Evolutionary conservation across 2,888 invertebrate genomes (phyloP), one percentile per base, ranked within the genome.

Genomic region (Athripsodes cinereus): DNA sequence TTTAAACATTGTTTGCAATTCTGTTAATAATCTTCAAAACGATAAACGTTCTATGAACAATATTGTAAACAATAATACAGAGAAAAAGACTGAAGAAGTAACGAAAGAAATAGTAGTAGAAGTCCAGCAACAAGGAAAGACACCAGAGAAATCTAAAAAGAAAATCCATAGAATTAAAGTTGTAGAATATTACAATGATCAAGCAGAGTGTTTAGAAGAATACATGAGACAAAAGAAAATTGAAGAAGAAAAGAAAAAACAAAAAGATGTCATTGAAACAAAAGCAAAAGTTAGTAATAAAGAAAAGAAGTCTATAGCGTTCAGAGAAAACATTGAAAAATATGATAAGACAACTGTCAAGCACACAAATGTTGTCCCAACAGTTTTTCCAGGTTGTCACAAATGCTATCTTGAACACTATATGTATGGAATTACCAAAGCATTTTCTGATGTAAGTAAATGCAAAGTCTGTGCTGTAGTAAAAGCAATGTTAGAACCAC

Each of bases 131-230:
- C 54, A 8, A 26, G 22, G 40, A 8, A 50, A 54, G 10, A 16
- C 31, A 13, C 2, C 22, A 5, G 52, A 46, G 1, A 58, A 62
- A 46, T 26, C 53, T 2, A 58, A 48, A 49, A 40, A 61, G 21
- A 63, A 61, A 61, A 59, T 63, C 5, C 63, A 63, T 26, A 53
- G 63, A 53, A 59, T 63, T 11, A 58, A 58, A 58, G 63, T 63
- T 5, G 74, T 81, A 26, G 84, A 84, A 69, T 84, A 83, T 65
- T 84, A 83, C 69, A 84, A 84, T 69, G 85, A 82, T 64, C 81
- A 83, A 69, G 81, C 79, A 53, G 82, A 83, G 64, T 83, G 83
- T 64, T 70, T 83, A 51, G 80, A 82, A 67, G 79, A 81, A 64
- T 72, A 69, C 59, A 76, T 76, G 63, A 68, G 73, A 26, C 69